Base-by-base conservation (phyloP, 1,140 invertebrate species). In the Tetramorium simillimum region DNA sequence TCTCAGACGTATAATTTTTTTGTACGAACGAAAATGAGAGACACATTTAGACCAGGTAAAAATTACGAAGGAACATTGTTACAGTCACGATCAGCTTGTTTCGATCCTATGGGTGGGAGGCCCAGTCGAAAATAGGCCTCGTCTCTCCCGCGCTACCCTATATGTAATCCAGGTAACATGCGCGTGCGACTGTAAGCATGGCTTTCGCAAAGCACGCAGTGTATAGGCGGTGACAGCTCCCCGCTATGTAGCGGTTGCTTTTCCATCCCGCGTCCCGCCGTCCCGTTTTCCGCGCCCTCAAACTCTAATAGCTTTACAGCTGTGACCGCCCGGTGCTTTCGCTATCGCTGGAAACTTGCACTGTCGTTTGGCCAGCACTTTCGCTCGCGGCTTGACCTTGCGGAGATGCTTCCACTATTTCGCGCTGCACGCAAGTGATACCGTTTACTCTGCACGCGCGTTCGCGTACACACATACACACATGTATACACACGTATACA, bases 301-400 rank as follows among this genome's bases (percentile, higher is more conserved):
- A 92, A 89, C 91, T 89, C 86, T 93, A 93, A 94, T 92, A 93
- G 93, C 93, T 94, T 94, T 93, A 94, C 93, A 91, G 88, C 90
- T 86, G 90, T 78, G 90, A 77, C 67, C 75, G 82, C 24, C 70
- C 88, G 86, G 87, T 91, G 94, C 94, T 95, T 95, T 95, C 93
- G 93, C 94, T 94, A 95, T 95, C 94, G 91, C 90, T 91, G 90
- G 81, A 91, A 91, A 94, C 94, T 94, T 94, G 94, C 93, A 94
- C 93, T 94, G 92, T 94, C 93, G 92, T 93, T 90, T 62, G 51
- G 88, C 90, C 87, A 90, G 90, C 89, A 92, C 86, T 91, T 94
- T 93, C 90, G 84, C 91, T 90, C 84, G 85, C 87, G 87, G 67
- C 53, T 37, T 56, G 80, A 84, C 80, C 80, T 84, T 84, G 80